Percentiles rank a stretch among this genome's conserved stretches.
phyloP scores from a whole-genome alignment of 2,888 invertebrate species.

The Dorcus hopei region DNA sequence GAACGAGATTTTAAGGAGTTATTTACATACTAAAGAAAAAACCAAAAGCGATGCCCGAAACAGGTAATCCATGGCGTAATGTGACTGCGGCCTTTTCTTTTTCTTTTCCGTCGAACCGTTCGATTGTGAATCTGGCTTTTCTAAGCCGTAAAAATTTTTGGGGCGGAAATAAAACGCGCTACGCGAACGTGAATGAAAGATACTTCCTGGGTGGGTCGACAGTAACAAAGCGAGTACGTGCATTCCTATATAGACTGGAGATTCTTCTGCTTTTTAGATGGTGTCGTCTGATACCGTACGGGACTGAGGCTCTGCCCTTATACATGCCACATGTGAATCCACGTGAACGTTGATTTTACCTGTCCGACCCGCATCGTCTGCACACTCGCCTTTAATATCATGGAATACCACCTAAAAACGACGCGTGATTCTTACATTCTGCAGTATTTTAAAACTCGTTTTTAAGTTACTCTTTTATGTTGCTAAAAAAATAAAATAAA shows the following conservation, averaged over 20 bases:
- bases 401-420: no score
- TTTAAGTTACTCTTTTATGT: no score
- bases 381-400: no score
- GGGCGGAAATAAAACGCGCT: constrained; percentile 20
- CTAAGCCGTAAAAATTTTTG: constrained; percentile 17
- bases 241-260: constrained; percentile 43
- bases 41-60: not conserved
- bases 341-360: constrained; percentile 27
- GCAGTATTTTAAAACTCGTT: no score
- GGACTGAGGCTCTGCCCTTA: constrained; percentile 13
- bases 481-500: no score
- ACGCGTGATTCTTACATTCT: no score
- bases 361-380: constrained; percentile 13
- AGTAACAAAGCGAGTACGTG: constrained; percentile 46
- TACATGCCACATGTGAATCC: constrained; percentile 29
- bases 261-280: constrained; percentile 42
- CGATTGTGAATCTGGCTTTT: constrained; percentile 1
- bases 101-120: no score
- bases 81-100: no score
- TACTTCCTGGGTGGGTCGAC: constrained; percentile 46
- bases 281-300: constrained; percentile 38
- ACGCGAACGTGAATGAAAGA: constrained; percentile 20
- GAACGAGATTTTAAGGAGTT: not conserved
- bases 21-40: not conserved
- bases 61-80: not conserved